A percentile compares a stretch with the other conserved stretches of the same genome.
Conservation (phyloP, 2,113 vertebrate genomes). For the Erythrolamprus reginae region DNA sequence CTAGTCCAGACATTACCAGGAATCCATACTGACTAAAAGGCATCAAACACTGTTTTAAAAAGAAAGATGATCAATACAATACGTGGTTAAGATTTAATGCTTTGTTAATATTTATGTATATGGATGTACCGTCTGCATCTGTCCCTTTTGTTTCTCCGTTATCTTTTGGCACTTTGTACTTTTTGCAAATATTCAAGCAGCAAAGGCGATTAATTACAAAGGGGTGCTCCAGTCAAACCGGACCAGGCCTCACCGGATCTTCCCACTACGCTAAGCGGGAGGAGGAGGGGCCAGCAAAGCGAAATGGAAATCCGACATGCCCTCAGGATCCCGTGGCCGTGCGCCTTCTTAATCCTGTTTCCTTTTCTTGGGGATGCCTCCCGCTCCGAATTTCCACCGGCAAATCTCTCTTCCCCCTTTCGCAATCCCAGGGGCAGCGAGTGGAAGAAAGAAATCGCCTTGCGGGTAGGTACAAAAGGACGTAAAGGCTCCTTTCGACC, state of each 20-base stretch:
- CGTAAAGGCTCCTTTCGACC: no score
- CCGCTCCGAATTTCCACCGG: neutral
- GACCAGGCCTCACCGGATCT: neutral
- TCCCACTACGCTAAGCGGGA: rapidly evolving
- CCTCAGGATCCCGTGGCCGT: neutral
- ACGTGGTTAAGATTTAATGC: neutral
- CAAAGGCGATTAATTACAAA: neutral
- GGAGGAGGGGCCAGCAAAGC: neutral
- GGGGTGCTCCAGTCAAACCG: neutral
- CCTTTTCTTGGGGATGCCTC: neutral
- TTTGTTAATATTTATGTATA: neutral
- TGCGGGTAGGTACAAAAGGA: constrained; percentile 26
- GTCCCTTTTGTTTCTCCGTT: neutral
- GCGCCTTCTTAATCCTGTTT: neutral
- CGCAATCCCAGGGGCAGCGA: neutral
- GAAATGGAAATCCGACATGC: neutral
- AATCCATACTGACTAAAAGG: neutral
- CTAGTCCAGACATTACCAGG: neutral
- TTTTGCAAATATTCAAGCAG: neutral
- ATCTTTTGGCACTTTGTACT: neutral
- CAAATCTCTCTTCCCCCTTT: neutral
- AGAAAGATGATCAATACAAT: neutral
- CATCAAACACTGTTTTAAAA: neutral
- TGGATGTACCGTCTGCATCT: neutral
- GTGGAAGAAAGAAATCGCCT: neutral